Conservation (phyloP, 2,797 vertebrate species). For the Garrulus glandarius region DNA sequence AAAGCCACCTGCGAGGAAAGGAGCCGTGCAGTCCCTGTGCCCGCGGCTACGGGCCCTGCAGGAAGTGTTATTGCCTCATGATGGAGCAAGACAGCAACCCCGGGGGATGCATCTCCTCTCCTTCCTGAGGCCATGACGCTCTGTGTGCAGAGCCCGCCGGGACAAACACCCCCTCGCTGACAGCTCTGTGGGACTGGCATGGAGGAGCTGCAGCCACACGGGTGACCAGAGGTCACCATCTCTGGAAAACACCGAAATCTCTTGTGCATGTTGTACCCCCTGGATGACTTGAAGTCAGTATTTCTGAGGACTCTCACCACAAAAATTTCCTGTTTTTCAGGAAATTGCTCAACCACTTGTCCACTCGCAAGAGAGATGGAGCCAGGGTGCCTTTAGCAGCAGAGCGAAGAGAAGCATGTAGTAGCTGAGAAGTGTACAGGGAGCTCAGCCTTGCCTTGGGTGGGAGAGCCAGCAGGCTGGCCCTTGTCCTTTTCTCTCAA, state of each 20-base stretch:
- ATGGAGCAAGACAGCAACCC: background rate
- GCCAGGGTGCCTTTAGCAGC: background rate
- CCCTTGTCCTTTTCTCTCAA: background rate
- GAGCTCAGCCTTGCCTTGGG: background rate
- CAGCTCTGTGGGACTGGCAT: background rate
- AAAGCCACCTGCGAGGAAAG: background rate
- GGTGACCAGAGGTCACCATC: background rate
- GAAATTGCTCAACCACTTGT: background rate
- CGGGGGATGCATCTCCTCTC: background rate
- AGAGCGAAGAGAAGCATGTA: accelerated
- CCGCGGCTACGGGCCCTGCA: accelerated
- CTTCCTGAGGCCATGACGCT: background rate
- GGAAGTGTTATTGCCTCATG: background rate
- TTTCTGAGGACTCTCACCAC: background rate
- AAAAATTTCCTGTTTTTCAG: background rate
- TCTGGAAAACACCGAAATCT: background rate
- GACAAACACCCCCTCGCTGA: background rate
- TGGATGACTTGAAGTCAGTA: background rate
- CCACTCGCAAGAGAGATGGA: background rate
- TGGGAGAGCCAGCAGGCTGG: background rate
- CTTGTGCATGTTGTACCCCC: background rate
- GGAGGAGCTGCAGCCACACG: accelerated
- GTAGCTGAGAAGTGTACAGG: background rate
- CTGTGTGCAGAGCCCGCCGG: accelerated
- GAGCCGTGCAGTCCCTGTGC: accelerated